Evolutionary conservation across 2,113 vertebrate species (phyloP).

Genomic region (Campylorhamphus procurvoides): DNA sequence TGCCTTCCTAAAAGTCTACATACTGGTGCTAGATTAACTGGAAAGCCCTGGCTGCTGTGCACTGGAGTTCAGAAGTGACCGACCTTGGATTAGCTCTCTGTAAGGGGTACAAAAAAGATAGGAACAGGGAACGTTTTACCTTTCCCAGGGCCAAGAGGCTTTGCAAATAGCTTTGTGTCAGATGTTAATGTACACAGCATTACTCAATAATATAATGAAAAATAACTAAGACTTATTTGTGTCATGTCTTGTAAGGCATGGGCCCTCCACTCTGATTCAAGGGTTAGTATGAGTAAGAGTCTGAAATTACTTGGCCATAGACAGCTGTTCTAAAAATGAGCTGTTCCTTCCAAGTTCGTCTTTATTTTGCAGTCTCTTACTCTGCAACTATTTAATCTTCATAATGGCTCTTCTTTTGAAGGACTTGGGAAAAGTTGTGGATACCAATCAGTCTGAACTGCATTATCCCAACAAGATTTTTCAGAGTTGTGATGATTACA

Average conservation of each 20-base stretch:
- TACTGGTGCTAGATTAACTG: neutral
- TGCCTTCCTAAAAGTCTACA: neutral
- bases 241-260: neutral
- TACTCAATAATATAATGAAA: neutral
- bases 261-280: neutral
- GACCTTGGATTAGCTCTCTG: neutral
- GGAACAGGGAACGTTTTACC: neutral
- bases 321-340: neutral
- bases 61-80: neutral
- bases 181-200: neutral
- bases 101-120: neutral
- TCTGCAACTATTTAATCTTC: neutral
- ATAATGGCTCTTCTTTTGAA: neutral
- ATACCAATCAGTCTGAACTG: neutral
- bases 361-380: neutral
- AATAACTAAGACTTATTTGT: neutral
- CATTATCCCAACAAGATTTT: neutral
- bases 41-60: neutral
- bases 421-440: neutral
- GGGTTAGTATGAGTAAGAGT: neutral
- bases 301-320: neutral
- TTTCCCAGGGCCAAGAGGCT: neutral
- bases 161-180: neutral
- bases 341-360: neutral
- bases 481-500: neutral